Base-by-base conservation (phyloP, 2,113 vertebrate genomes). In the Lutjanus erythropterus region DNA sequence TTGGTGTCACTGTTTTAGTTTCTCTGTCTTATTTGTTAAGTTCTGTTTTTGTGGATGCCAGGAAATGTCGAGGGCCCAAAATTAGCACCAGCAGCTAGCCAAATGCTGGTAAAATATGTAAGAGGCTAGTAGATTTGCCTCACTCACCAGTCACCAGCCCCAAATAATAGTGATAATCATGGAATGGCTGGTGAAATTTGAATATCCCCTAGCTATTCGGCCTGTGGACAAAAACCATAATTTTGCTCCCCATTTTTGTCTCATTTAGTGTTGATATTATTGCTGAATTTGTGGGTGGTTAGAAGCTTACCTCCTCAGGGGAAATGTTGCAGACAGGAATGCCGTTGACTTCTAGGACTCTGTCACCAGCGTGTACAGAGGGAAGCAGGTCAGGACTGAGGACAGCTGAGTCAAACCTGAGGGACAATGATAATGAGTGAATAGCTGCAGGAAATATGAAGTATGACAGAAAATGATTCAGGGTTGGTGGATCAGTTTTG, bases 301-400 rank as follows among this genome's bases (percentile, higher is more conserved):
- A 67, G 44, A 65, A 29, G n/a, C 66, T 19, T 93, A 99, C 98
- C 96, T 99, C 96, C 0, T 97, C 96, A 44, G 96, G 86, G 0
- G 96, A 95, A 49, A 99, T 96, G 0, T 96, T 97, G 65, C 90
- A 70, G 0, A 97, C 97, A 9, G 97, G 96, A 0, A 96, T 96
- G 70, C 98, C 97, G 0, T 99, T 99, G 86, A 99, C 96, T 83
- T 99, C 98, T 75, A 99, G 92, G 69, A 99, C 96, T 59, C 91
- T 92, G 88, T 99, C 98, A 1, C 98, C 97, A 6, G 94, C 81
- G 0, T 98, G 97, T 88, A 99, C 94, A 76, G 97, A 96, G 72
- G 96, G 96, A 89, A 97, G 96, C 86, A 98, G 93, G 62, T 98
- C 97, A 0, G 95, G 94, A 85, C 94, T 96, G 86, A 97, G 96